Evolutionary conservation across 1,140 invertebrate genomes (phyloP).

Genomic region (Steinernema khuongi): DNA sequence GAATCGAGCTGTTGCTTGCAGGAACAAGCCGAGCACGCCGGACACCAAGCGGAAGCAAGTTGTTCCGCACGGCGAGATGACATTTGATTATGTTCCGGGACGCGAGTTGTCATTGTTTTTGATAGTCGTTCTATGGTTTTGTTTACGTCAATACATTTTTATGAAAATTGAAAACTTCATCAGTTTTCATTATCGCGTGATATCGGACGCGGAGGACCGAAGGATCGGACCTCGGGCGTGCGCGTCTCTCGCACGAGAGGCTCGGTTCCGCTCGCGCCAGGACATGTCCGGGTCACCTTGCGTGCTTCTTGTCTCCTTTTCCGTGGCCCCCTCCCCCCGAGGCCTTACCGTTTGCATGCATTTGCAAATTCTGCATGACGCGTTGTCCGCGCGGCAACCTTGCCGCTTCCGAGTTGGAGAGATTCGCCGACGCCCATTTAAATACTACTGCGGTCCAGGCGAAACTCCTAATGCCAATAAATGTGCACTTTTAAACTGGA

Average conservation of each 20-base stretch:
- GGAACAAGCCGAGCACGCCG: background rate
- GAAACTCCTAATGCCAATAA: constrained; percentile 17
- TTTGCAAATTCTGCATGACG: background rate
- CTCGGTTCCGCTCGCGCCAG: background rate
- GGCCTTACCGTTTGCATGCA: background rate
- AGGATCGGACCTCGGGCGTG: background rate
- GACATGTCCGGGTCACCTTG: background rate
- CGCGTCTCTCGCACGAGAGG: background rate
- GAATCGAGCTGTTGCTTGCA: background rate
- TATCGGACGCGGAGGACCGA: background rate
- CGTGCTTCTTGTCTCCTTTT: too few species aligned
- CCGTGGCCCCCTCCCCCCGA: background rate
- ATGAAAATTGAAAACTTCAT: constrained; percentile 14
- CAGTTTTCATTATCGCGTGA: constrained; percentile 13
- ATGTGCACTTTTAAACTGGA: constrained; percentile 17
- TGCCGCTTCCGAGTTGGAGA: background rate
- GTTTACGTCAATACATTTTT: constrained; percentile 11
- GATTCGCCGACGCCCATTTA: background rate
- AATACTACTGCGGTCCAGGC: background rate
- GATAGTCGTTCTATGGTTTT: background rate
- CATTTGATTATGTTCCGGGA: too few species aligned
- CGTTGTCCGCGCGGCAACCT: background rate
- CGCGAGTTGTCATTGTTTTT: too few species aligned
- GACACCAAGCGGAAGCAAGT: background rate
- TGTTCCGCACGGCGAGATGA: too few species aligned